These are phyloP conservation scores for Eupithecia exiguata DNA, from an alignment of 2,888 invertebrate genomes.

Conservation along the genomic window DNA sequence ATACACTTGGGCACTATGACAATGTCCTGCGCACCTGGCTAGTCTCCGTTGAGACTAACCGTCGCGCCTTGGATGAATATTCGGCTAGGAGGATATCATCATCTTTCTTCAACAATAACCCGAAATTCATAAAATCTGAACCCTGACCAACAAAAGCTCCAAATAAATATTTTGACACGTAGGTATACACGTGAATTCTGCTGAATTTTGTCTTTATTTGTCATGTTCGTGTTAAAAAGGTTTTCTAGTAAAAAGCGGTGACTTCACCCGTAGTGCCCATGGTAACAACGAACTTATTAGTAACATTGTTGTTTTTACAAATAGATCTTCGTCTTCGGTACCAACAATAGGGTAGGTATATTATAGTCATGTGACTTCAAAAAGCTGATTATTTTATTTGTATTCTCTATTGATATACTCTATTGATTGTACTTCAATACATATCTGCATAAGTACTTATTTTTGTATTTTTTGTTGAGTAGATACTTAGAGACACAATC, in stretches of 20 bases:
- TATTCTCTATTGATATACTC: too few species aligned
- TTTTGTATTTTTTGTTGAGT: too few species aligned
- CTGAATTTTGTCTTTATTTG: background rate
- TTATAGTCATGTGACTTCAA: too few species aligned
- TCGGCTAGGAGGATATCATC: too few species aligned
- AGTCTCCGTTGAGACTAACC: too few species aligned
- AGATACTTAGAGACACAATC: too few species aligned
- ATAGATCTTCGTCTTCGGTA: slow-evolving; percentile 38
- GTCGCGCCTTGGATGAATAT: too few species aligned
- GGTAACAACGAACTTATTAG: background rate
- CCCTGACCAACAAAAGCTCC: background rate
- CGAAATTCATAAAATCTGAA: background rate
- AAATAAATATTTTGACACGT: background rate
- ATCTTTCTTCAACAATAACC: background rate
- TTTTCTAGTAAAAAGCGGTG: background rate
- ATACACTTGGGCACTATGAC: too few species aligned
- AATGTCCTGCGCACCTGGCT: too few species aligned
- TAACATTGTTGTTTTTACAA: slow-evolving; percentile 20
- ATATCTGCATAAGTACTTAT: too few species aligned
- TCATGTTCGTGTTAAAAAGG: background rate
- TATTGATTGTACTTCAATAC: too few species aligned
- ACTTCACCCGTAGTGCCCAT: background rate
- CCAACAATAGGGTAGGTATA: slow-evolving; percentile 44
- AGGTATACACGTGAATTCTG: background rate
- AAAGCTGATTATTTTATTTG: too few species aligned